Base-by-base conservation (phyloP, 2,113 vertebrate genomes). In the Labeo rohita region DNA sequence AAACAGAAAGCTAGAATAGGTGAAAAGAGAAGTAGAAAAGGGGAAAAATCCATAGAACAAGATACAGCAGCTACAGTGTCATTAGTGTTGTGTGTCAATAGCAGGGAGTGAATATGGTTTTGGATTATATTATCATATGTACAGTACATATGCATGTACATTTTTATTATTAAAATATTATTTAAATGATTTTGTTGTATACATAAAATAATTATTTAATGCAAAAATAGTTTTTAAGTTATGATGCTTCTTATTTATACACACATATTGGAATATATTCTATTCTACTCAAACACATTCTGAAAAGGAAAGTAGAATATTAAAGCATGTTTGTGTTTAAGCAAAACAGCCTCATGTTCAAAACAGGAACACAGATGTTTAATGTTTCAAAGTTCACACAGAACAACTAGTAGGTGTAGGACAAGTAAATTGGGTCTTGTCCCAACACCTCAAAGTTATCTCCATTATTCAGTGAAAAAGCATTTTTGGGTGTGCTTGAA, bases 1-100 rank as follows among this genome's bases (percentile, higher is more conserved):
- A 70, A 83, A 83, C 80, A 68, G 65, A 83, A 83, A 83, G 80
- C 80, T 34, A 47, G 6, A 43, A 18, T 47, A 16, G 18, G 34
- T 63, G 28, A 12, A 83, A 21, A 39, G 15, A 70, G 66, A 72
- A 23, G 66, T n/a, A 56, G 47, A 54, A 54, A 43, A 39, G 5
- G 18, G 1, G 9, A 18, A 16, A 68, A 36, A 52, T 34, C 2
- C 12, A 16, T 47, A 28, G 36, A n/a, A 45, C 8, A 45, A 21
- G 18, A 45, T n/a, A 16, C 7, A 18, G 43, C 9, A 47, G 10
- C 21, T 74, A 16, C 39, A 47, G 43, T 2, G 18, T 21, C 39
- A 21, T 43, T 66, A 7, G 36, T 43, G 68, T 18, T 70, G 68
- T 43, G 68, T 34, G 8, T 45, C 16, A 43, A 10, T 73, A 16